phyloP scores from a whole-genome alignment of 2,888 invertebrate genomes.

The Acleris emargana region DNA sequence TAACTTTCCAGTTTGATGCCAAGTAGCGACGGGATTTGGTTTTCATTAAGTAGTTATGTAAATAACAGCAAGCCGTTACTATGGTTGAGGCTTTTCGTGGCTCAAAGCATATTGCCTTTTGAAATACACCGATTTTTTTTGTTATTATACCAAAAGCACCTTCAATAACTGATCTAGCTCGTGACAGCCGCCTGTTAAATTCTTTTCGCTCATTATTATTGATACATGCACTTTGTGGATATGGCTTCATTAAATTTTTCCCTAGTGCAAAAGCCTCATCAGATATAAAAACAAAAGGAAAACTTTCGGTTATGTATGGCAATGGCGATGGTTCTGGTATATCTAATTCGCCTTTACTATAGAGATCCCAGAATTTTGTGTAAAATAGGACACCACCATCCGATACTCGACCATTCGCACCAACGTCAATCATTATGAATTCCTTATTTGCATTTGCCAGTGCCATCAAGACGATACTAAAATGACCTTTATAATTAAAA shows the following conservation, averaged over 20 bases:
- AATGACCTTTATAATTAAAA: conserved; percentile 18
- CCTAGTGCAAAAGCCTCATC: conserved; percentile 27
- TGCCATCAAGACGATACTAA: conserved; percentile 24
- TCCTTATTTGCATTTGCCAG: conserved; percentile 25
- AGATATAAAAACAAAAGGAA: conserved; percentile 21
- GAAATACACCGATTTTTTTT: conserved; percentile 40
- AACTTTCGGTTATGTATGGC: conserved; percentile 3
- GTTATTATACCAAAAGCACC: conserved; percentile 40
- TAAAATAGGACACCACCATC: conserved; percentile 25
- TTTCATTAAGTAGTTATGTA: conserved; percentile 32
- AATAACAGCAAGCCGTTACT: conserved; percentile 35
- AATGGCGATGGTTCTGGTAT: conserved; percentile 14
- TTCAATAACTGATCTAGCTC: conserved; percentile 38
- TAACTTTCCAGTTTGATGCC: conserved; percentile 27
- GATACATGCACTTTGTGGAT: conserved; percentile 14
- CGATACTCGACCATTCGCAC: conserved; percentile 21
- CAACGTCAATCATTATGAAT: conserved; percentile 28
- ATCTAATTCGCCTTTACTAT: conserved; percentile 10
- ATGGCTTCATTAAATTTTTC: conserved; percentile 22
- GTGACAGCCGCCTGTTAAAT: conserved; percentile 14
- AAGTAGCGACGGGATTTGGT: conserved; percentile 31
- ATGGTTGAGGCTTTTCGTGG: conserved; percentile 39
- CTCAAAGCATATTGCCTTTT: conserved; percentile 37
- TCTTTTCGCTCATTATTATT: conserved; percentile 17
- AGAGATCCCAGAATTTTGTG: conserved; percentile 23